Evolutionary conservation across 2,888 invertebrate species (phyloP), one percentile per base, ranked within the genome.

Genomic region (Lymantria monacha): DNA sequence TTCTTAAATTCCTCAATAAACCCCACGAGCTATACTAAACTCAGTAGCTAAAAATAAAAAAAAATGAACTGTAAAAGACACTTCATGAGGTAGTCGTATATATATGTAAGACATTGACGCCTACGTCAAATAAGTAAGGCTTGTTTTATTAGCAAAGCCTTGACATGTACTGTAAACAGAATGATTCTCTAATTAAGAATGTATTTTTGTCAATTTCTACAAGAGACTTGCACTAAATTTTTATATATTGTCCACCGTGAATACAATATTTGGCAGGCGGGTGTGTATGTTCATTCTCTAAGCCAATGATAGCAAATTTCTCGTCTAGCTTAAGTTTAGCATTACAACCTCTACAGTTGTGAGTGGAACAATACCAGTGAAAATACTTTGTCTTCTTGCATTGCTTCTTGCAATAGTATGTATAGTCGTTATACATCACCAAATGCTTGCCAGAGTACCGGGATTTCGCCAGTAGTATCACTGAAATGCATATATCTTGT

Each of bases 281-380:
- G 46, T 87, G 87, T 0, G 77, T 87, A 44, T 87, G 87, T 1
- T 65, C 55, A 14, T 79, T 80, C 43, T 79, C 77, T 0, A 74
- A 55, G 1, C 76, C 79, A 1, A 81, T 59, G 9, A 87, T 76
- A 0, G 69, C 77, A 40, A 79, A 83, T 42, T 83, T 81, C 43
- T 81, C 79, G 44, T 86, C 73, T 38, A 89, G 46, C 37, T 79
- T 81, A 22, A 89, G 66, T 44, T 81, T 83, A 0, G 87, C 88
- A 37, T 85, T 85, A 55, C 89, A 89, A 0, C 88, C 87, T 33
- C 81, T 79, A 57, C 80, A 83, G 66, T 86, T 86, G 57, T 89
- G 85, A 0, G 88, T 87, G 0, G 89, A 89, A 51, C 89, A 89
- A 53, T 86, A 83, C 89, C 89, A 89, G 49, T 81, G 77, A 49